Conservation (phyloP, 1,140 invertebrate genomes). For the Danaus plexippus region DNA sequence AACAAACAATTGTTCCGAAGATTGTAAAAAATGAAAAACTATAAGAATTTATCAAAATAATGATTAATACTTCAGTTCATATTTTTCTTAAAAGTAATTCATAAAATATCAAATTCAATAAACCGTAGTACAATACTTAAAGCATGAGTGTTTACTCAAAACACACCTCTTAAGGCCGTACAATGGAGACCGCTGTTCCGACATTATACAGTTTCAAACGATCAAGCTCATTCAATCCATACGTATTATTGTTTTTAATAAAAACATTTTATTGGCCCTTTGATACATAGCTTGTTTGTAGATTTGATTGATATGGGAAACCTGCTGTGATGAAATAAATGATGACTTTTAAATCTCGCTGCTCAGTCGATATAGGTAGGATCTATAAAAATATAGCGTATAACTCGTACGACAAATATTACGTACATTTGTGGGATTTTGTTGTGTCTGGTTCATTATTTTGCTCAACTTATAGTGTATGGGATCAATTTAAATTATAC, state of each 20-base stretch:
- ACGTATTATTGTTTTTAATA: slow-evolving; percentile 57
- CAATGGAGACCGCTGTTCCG: slow-evolving; percentile 45
- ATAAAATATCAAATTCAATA: slow-evolving; percentile 37
- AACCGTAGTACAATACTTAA: slow-evolving; percentile 29
- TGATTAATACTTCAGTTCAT: too few species aligned
- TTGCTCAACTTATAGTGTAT: too few species aligned
- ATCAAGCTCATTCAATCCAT: slow-evolving; percentile 40
- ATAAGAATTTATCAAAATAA: too few species aligned
- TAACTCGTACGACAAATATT: too few species aligned
- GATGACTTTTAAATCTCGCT: slow-evolving; percentile 11
- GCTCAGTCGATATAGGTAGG: too few species aligned
- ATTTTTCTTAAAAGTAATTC: neutral
- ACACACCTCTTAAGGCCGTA: slow-evolving; percentile 46
- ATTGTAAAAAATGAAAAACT: too few species aligned
- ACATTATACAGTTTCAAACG: slow-evolving; percentile 35
- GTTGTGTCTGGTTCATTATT: too few species aligned
- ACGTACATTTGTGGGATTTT: too few species aligned
- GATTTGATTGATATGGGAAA: slow-evolving; percentile 54
- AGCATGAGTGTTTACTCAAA: slow-evolving; percentile 61
- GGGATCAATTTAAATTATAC: neutral
- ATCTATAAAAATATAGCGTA: too few species aligned
- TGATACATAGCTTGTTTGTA: slow-evolving; percentile 40
- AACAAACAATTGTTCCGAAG: neutral
- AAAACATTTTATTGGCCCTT: slow-evolving; percentile 48
- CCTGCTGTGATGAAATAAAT: slow-evolving; percentile 27